Base-by-base conservation (phyloP, 2,113 vertebrate genomes). In the Lagopus leucura region DNA sequence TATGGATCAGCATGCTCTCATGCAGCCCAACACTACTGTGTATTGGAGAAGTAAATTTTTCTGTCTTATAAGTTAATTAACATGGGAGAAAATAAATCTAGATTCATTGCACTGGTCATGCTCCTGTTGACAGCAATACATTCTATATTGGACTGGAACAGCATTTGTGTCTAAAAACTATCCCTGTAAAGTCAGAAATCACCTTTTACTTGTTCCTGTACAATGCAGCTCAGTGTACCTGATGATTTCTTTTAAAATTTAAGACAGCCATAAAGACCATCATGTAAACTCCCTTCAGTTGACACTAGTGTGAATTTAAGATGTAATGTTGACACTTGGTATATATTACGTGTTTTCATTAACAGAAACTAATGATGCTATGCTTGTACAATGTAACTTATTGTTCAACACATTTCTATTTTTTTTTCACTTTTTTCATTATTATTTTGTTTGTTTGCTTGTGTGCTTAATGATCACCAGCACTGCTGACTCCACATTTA, bases 31-130 rank as follows among this genome's bases (percentile, higher is more conserved):
- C 28, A 50, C 70, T 85, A 65, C 40, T 60, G 15, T 45, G n/a
- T 63, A 66, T 82, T 63, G 70, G 60, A 86, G 25, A 89, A 16
- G 38, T 89, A 75, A 20, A 85, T 89, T 93, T 78, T 93, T 76
- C 57, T 28, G 34, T 86, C 28, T 71, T 79, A 11, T 30, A 71
- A 90, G 47, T 63, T 88, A 87, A 85, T 80, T 94, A 88, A 28
- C 32, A 74, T 6, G 16, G n/a, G 65, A 18, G 21, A 60, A 66
- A 43, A 89, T 76, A 73, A 63, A 8, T 9, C 21, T 73, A n/a
- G 11, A 61, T 65, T 69, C 17, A 40, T n/a, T 64, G 22, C 8
- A 82, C 25, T 25, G 54, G 20, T 72, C 45, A 8, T 52, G 8
- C 4, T 82, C 10, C 45, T 66, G 10, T 36, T 88, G n/a, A 80